phyloP scores from a whole-genome alignment of 2,113 vertebrate genomes.

The Pontoporia blainvillei region DNA sequence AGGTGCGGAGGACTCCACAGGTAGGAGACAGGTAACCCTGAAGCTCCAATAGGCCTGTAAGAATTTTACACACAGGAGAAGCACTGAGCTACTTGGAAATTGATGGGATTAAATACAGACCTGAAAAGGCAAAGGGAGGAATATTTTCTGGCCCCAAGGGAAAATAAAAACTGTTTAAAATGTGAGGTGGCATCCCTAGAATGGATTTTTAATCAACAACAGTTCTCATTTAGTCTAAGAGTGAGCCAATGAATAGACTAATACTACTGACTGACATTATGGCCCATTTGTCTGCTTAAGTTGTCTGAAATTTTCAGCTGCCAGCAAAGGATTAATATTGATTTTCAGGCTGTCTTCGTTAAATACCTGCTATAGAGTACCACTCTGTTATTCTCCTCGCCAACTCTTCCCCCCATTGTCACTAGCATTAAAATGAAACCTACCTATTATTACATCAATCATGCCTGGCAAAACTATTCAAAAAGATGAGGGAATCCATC shows the following conservation, averaged over 20 bases:
- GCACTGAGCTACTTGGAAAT: not conserved
- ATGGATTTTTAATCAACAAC: constrained; percentile 82
- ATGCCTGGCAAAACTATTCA: constrained; percentile 66
- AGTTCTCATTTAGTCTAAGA: constrained; percentile 76
- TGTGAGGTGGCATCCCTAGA: constrained; percentile 52
- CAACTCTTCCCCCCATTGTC: constrained; percentile 70
- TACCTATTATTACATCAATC: constrained; percentile 80
- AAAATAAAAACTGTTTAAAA: constrained; percentile 71
- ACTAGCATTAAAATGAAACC: constrained; percentile 80
- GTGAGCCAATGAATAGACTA: constrained; percentile 72
- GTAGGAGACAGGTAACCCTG: not conserved
- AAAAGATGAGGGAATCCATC: constrained; percentile 50
- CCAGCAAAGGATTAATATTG: constrained; percentile 80
- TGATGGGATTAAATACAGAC: constrained; percentile 25
- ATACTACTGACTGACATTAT: constrained; percentile 73
- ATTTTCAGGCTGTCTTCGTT: constrained; percentile 82
- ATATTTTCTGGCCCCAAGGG: constrained; percentile 34
- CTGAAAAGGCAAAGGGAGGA: constrained; percentile 21
- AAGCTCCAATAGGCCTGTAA: not conserved
- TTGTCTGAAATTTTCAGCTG: constrained; percentile 79
- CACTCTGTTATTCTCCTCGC: constrained; percentile 71
- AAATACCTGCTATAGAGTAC: constrained; percentile 80
- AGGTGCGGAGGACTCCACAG: not conserved
- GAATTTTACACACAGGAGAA: not conserved
- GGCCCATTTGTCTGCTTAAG: constrained; percentile 76